Conservation (phyloP, 2,888 invertebrate species). For the Atethmia centrago region DNA sequence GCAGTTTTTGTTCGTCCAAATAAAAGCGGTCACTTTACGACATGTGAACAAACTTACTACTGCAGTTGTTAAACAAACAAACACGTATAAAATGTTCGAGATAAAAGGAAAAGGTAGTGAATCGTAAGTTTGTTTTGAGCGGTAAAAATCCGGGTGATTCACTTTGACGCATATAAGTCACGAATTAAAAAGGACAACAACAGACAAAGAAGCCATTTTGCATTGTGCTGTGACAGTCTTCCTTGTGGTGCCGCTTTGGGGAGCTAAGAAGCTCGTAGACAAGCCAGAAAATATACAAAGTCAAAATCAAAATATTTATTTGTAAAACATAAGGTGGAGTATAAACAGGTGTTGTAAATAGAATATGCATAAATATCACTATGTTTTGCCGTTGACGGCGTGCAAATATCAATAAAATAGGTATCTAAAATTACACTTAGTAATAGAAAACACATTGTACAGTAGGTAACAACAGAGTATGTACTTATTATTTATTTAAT, state of each 20-base stretch:
- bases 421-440: too few species aligned
- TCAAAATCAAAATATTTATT: too few species aligned
- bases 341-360: too few species aligned
- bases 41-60: slow-evolving; percentile 59
- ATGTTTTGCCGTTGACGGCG: too few species aligned
- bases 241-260: slow-evolving; percentile 84
- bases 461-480: too few species aligned
- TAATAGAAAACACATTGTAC: too few species aligned
- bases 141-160: slow-evolving; percentile 82
- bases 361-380: too few species aligned
- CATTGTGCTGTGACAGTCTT: slow-evolving; percentile 88
- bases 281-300: slow-evolving; percentile 6
- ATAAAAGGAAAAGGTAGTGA: slow-evolving; percentile 34
- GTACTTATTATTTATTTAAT: too few species aligned
- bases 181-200: slow-evolving; percentile 90
- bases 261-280: slow-evolving; percentile 73
- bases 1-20: slow-evolving; percentile 78
- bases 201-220: slow-evolving; percentile 89
- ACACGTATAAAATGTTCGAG: slow-evolving; percentile 42
- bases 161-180: slow-evolving; percentile 89
- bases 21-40: slow-evolving; percentile 75
- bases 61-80: slow-evolving; percentile 36
- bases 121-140: slow-evolving; percentile 61
- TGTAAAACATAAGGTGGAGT: too few species aligned
- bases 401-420: too few species aligned